Conservation (phyloP, 2,797 vertebrate genomes). For the Myotis vivesi region DNA sequence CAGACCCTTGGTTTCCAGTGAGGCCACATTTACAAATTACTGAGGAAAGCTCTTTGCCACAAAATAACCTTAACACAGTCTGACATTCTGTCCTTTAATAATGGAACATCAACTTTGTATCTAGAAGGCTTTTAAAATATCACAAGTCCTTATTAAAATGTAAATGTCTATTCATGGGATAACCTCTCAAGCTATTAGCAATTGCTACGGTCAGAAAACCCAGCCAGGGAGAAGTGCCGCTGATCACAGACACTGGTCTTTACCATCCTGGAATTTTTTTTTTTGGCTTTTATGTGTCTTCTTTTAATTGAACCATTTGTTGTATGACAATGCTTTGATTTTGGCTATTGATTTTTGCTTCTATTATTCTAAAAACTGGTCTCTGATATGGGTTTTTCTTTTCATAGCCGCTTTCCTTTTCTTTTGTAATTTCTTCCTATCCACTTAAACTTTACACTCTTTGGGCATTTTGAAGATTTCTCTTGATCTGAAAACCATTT, state of each 20-base stretch:
- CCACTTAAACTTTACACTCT: not conserved
- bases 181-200: slow-evolving; percentile 60
- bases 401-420: not conserved
- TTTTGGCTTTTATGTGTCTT: slow-evolving; percentile 11
- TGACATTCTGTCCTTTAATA: slow-evolving; percentile 66
- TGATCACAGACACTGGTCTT: slow-evolving; percentile 29
- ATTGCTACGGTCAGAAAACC: slow-evolving; percentile 38
- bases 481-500: not conserved
- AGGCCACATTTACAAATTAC: slow-evolving; percentile 42
- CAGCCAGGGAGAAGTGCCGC: not conserved
- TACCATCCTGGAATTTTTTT: not conserved
- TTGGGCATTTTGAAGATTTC: not conserved
- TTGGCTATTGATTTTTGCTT: not conserved
- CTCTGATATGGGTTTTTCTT: not conserved
- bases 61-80: slow-evolving; percentile 45
- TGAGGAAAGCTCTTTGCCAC: slow-evolving; percentile 19
- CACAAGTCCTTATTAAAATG: slow-evolving; percentile 68
- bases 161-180: slow-evolving; percentile 52
- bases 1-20: slow-evolving; percentile 45
- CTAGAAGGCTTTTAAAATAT: slow-evolving; percentile 68
- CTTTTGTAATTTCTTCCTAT: not conserved
- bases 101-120: slow-evolving; percentile 54
- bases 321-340: slow-evolving; percentile 31
- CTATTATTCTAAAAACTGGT: not conserved
- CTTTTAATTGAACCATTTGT: slow-evolving; percentile 50